phyloP scores from a whole-genome alignment of 2,797 vertebrate genomes.

The Chloroceryle inda region DNA sequence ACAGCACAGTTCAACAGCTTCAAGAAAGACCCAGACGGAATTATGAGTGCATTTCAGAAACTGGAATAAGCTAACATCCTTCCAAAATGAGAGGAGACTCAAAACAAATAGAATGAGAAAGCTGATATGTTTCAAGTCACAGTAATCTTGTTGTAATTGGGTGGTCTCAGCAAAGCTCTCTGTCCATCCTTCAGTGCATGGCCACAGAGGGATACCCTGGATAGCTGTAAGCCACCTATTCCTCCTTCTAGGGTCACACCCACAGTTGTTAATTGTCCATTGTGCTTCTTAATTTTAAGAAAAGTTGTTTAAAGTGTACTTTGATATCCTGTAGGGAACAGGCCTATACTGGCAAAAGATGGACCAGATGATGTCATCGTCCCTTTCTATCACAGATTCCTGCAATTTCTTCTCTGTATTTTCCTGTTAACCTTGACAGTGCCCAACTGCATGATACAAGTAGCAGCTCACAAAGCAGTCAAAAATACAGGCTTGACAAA shows the following conservation, averaged over 20 bases:
- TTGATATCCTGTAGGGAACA: neutral
- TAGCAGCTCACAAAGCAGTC: neutral
- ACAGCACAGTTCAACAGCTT: neutral
- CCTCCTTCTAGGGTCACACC: slow-evolving; percentile 18
- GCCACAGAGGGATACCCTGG: neutral
- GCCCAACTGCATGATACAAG: neutral
- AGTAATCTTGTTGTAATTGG: slow-evolving; percentile 37
- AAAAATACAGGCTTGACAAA: neutral
- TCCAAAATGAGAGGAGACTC: slow-evolving; percentile 7
- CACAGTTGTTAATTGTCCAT: neutral
- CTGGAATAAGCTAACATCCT: slow-evolving; percentile 44
- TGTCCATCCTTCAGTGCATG: neutral
- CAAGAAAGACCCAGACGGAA: neutral
- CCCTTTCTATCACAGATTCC: neutral
- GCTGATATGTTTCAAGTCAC: neutral
- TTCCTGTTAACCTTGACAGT: neutral
- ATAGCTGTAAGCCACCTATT: neutral
- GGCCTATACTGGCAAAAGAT: neutral
- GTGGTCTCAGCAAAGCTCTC: neutral
- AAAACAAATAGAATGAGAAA: slow-evolving; percentile 39
- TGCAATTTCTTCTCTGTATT: neutral
- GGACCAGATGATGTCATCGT: neutral
- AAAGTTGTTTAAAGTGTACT: neutral
- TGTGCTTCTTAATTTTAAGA: neutral
- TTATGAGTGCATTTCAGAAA: slow-evolving; percentile 35